Percentiles rank a stretch among this genome's conserved stretches.
Evolutionary conservation across 1,140 invertebrate genomes (phyloP).

Genomic region (Lasaia peninsularis): DNA sequence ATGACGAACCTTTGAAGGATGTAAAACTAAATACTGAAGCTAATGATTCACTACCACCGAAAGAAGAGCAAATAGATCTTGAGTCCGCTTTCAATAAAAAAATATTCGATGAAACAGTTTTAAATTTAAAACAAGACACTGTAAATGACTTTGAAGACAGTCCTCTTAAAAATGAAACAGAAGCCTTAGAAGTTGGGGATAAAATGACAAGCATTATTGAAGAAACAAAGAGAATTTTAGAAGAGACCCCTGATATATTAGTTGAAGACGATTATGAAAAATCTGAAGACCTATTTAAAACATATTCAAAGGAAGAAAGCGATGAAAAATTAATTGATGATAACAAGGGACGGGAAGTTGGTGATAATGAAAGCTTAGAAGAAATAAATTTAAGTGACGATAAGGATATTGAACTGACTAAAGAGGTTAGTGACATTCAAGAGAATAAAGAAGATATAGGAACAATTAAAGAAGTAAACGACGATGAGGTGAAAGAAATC

Average conservation of each 20-base stretch:
- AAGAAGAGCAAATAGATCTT: constrained; percentile 2
- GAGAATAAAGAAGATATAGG: background rate
- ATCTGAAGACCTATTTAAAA: background rate
- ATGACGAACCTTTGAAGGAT: background rate
- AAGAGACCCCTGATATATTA: constrained; percentile 19
- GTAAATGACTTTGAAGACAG: constrained; percentile 28
- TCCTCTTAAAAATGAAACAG: constrained; percentile 14
- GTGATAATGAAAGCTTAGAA: background rate
- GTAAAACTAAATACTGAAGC: constrained; percentile 12
- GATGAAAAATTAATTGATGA: constrained; percentile 14
- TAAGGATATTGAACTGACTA: background rate
- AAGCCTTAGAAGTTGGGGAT: constrained; percentile 14
- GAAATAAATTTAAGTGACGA: background rate
- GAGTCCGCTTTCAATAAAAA: constrained; percentile 15
- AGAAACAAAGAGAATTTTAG: constrained; percentile 23
- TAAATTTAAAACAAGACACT: constrained; percentile 30
- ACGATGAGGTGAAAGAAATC: background rate
- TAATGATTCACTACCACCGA: constrained; percentile 2
- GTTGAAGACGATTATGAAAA: constrained; percentile 11
- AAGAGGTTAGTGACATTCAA: background rate
- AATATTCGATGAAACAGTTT: constrained; percentile 36
- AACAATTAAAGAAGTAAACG: background rate
- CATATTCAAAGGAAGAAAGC: background rate
- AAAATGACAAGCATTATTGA: constrained; percentile 29
- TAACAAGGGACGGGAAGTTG: background rate